Conservation (phyloP, 2,888 invertebrate genomes). For the Limnephilus auricula region DNA sequence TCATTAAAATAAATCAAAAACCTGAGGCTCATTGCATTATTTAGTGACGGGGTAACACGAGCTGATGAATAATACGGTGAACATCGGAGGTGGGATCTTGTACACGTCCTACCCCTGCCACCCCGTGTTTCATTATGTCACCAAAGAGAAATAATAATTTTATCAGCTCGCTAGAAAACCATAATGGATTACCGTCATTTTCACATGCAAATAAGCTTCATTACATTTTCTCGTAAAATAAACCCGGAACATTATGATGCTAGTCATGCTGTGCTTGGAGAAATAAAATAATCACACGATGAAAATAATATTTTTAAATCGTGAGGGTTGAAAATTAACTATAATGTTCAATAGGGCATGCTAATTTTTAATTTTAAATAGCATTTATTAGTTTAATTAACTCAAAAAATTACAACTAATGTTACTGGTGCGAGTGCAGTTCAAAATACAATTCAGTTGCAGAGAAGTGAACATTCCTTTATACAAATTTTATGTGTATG, state of each 20-base stretch:
- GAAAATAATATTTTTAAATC: background rate
- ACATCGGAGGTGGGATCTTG: background rate
- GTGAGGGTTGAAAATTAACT: background rate
- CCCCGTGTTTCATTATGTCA: background rate
- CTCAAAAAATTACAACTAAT: too few relatives aligned
- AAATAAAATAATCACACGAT: background rate
- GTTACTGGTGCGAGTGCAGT: too few relatives aligned
- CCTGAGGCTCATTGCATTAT: background rate
- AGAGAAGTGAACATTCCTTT: too few relatives aligned
- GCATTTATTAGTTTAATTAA: too few relatives aligned
- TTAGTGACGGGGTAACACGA: background rate
- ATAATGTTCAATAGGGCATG: too few relatives aligned
- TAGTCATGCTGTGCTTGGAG: background rate
- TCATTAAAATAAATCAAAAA: background rate
- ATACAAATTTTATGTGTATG: too few relatives aligned
- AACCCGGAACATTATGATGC: background rate
- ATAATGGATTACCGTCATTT: conserved; percentile 17
- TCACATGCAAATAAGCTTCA: conserved; percentile 22
- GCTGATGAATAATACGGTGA: background rate
- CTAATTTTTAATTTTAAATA: too few relatives aligned
- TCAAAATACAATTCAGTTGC: too few relatives aligned
- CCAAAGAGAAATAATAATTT: background rate
- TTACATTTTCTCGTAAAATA: background rate
- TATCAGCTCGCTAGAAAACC: conserved; percentile 16
- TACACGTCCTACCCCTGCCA: background rate